Percentiles rank a stretch among this genome's conserved stretches.
Evolutionary conservation across 30 jellyfish, hydroid and myxozoan species (phyloP).

Genomic region (Aurelia aurita complex sp. Pacific): DNA sequence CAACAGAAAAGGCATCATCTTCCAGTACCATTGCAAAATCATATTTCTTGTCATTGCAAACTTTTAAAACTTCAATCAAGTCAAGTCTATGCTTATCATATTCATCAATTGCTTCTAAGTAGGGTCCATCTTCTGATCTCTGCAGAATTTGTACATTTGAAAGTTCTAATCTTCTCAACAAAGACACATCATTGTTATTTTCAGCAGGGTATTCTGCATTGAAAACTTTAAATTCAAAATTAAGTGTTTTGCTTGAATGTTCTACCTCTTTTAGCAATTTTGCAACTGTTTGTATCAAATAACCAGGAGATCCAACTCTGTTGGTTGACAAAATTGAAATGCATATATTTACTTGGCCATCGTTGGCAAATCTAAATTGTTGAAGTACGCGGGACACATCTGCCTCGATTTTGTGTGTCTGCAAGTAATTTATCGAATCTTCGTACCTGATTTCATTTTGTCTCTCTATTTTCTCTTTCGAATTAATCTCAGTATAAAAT

Average conservation of each 20-base stretch:
- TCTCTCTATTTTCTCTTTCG: conserved; percentile 2
- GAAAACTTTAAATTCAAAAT: conserved; percentile 15
- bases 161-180: background rate
- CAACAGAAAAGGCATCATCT: conserved; percentile 52
- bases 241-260: background rate
- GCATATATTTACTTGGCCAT: background rate
- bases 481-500: background rate
- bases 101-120: background rate
- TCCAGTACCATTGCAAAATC: conserved; percentile 30
- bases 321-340: conserved; percentile 16
- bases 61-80: conserved; percentile 14
- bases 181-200: background rate
- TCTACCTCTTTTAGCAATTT: conserved; percentile 22
- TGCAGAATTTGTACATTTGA: background rate
- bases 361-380: background rate
- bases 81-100: conserved; percentile 47
- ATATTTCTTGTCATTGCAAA: conserved; percentile 14
- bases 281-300: conserved; percentile 35
- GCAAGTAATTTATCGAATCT: conserved; percentile 15
- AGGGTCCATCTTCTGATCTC: too few species aligned
- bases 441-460: conserved; percentile 3
- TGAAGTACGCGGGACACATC: background rate
- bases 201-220: conserved; percentile 36
- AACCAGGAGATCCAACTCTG: conserved; percentile 21
- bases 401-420: background rate